Conservation (phyloP, 2,888 invertebrate genomes). For the Meliscaeva auricollis region DNA sequence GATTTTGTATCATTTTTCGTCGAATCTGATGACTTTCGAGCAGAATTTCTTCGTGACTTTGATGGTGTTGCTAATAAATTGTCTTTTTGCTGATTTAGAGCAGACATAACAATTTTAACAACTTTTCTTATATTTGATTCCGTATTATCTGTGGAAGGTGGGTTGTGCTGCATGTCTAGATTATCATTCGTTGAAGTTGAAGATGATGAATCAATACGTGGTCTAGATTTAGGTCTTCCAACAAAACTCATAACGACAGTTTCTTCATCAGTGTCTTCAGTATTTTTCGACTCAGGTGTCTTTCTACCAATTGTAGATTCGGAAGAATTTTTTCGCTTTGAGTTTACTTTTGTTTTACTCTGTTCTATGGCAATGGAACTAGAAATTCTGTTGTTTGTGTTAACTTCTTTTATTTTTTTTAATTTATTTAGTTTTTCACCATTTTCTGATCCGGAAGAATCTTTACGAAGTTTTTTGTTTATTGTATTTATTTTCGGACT, state of each 20-base stretch:
- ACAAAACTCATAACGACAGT: slow-evolving; percentile 12
- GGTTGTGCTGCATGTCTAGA: background rate
- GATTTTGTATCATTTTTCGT: slow-evolving; percentile 13
- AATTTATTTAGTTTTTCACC: no score
- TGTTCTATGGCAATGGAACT: no score
- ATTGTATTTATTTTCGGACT: background rate
- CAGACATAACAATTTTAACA: slow-evolving; percentile 41
- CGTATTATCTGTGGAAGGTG: background rate
- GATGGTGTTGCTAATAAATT: background rate
- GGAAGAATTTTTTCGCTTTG: slow-evolving; percentile 4
- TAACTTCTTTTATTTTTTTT: no score
- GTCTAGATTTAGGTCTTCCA: background rate
- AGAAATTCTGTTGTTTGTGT: no score
- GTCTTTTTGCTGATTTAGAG: slow-evolving; percentile 32
- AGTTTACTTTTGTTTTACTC: background rate
- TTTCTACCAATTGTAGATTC: background rate
- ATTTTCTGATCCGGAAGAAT: slow-evolving; percentile 22
- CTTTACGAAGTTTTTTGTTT: background rate
- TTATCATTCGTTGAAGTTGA: slow-evolving; percentile 28
- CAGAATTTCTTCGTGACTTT: slow-evolving; percentile 16
- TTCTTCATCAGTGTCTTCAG: background rate
- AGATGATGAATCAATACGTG: slow-evolving; percentile 28
- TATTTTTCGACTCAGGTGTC: background rate
- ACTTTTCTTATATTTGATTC: slow-evolving; percentile 32
- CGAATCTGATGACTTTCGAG: slow-evolving; percentile 27